Evolutionary conservation across 2,797 vertebrate genomes (phyloP), one percentile per base, ranked within the genome.

Genomic region (Gymnoscopelus braueri): DNA sequence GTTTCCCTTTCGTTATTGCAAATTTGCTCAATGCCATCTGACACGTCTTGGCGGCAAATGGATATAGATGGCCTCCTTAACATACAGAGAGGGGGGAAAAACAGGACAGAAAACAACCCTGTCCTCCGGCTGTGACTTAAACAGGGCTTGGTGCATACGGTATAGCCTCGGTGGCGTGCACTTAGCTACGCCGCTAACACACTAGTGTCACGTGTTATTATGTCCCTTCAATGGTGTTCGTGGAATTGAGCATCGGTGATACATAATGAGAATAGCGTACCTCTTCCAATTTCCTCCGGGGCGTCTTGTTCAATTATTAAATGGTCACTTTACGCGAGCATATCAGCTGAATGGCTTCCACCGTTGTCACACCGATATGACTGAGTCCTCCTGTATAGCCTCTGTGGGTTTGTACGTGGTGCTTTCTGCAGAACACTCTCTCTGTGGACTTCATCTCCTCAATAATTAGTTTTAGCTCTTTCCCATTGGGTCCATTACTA

Each of bases 11-110:
- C 39, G 71, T 82, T 84, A 35, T 72, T 74, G 54, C 60, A 73
- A 77, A 85, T 87, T 86, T 82, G 51, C 80, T 83, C 81, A 70
- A 48, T 79, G 81, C 80, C 76, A 74, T 74, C 72, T 79, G 79
- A 88, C 83, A 75, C 70, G 70, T 72, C 54, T 56, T 78, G 53
- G 23, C 26, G 32, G 72, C 70, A 85, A 88, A 88, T 87, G 77
- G 85, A 87, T 90, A 87, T 80, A 76, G 87, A 88, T 88, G 71
- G 61, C 65, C 15, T 2, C 71, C 67, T 81, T 65, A 81, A 82
- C 81, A 56, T 84, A 72, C 68, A 75, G 77, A 83, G 78, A 86
- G 87, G 84, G 88, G 83, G 75, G 52, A 50, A 8, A 39, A 39
- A 39, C 1, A 39, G 8, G 39, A 44, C 19, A 19, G 39, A 44